Evolutionary conservation across 2,888 invertebrate genomes (phyloP).

Genomic region (Masnerella sp.): DNA sequence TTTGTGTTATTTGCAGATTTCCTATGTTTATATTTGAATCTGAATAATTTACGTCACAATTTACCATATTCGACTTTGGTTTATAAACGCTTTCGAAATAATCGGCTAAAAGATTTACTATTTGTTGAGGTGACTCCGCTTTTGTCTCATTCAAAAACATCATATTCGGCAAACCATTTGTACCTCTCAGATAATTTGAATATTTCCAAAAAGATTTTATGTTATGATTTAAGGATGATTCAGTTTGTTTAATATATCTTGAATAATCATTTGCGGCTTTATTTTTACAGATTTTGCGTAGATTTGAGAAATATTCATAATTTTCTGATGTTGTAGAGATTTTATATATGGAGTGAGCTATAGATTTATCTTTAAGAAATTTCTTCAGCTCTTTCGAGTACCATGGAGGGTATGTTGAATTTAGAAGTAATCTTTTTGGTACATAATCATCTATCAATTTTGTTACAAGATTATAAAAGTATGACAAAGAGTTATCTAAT

Average conservation of each 20-base stretch:
- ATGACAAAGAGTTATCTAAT: background rate
- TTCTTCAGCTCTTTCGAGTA: slow-evolving; percentile 1
- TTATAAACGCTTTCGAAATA: background rate
- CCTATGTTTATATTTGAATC: background rate
- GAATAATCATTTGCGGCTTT: background rate
- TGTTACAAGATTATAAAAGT: slow-evolving; percentile 10
- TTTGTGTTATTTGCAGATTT: background rate
- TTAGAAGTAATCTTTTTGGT: background rate
- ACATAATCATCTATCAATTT: slow-evolving; percentile 2
- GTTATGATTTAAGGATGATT: background rate
- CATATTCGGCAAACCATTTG: slow-evolving; percentile 4
- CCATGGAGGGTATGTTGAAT: slow-evolving; percentile 5
- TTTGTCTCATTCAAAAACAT: background rate
- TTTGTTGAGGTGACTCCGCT: background rate
- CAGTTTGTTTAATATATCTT: background rate
- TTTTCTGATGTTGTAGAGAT: background rate
- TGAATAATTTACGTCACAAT: too few species aligned
- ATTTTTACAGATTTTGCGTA: slow-evolving; percentile 1
- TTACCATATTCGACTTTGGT: too few species aligned
- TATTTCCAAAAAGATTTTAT: slow-evolving; percentile 12
- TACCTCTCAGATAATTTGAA: background rate
- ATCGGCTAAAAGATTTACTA: background rate
- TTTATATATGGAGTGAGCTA: background rate
- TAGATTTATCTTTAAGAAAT: background rate
- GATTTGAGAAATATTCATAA: slow-evolving; percentile 1